These are phyloP conservation scores for Lycopodina hypogea DNA, from an alignment of 37 sponge, comb jelly and placozoan species.

Conservation along the genomic window DNA sequence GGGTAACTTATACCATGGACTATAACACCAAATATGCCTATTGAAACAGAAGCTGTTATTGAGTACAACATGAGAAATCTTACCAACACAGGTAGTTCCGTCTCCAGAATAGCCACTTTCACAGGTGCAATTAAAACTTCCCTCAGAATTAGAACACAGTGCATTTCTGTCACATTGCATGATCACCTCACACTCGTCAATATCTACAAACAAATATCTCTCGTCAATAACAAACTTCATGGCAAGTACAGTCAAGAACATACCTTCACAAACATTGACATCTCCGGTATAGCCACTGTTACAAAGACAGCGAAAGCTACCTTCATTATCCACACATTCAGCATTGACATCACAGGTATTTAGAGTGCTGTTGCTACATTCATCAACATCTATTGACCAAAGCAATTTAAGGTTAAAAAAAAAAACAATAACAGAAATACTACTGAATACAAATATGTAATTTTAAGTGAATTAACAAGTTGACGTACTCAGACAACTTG, in stretches of 20 bases:
- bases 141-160: constrained; percentile 33
- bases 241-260: no score
- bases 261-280: no score
- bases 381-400: constrained; percentile 18
- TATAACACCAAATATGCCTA: no score
- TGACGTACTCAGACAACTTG: background rate
- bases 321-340: background rate
- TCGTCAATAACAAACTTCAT: no score
- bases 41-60: no score
- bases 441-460: no score
- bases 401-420: background rate
- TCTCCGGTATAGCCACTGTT: background rate
- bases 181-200: constrained; percentile 26
- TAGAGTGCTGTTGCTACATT: background rate
- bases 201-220: constrained; percentile 1
- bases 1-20: no score
- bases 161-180: constrained; percentile 19
- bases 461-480: background rate
- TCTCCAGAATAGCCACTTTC: constrained; percentile 25
- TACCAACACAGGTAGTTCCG: constrained; percentile 2
- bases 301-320: constrained; percentile 26
- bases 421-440: no score
- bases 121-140: constrained; percentile 38
- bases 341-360: background rate
- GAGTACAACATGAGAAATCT: background rate